Evolutionary conservation across 2,797 vertebrate species (phyloP).

Genomic region (Megalops cyprinoides): DNA sequence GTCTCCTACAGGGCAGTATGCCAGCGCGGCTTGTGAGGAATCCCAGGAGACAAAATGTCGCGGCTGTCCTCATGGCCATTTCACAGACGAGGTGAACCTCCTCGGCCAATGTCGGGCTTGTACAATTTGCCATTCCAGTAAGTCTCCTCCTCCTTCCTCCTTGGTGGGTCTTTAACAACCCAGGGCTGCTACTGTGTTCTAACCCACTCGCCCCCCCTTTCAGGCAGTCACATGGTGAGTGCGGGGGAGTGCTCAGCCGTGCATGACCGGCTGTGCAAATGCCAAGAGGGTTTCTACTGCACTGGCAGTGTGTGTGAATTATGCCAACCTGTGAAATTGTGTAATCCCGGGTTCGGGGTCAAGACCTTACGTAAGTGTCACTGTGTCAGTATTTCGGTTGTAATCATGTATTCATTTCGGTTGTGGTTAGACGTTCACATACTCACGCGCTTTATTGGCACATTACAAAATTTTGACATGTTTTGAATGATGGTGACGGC

Average conservation of each 20-base stretch:
- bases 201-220: background rate
- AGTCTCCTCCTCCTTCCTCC: constrained; percentile 15
- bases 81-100: background rate
- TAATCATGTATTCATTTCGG: too few relatives aligned
- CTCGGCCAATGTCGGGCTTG: constrained; percentile 5
- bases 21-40: background rate
- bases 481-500: too few relatives aligned
- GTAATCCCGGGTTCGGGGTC: constrained; percentile 53
- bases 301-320: fast-evolving
- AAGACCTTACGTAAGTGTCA: constrained; percentile 47
- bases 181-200: background rate
- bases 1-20: constrained; percentile 16
- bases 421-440: too few relatives aligned
- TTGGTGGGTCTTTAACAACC: background rate
- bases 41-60: background rate
- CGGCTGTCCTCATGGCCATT: background rate
- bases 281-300: constrained; percentile 57
- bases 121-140: constrained; percentile 22
- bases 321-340: constrained; percentile 21
- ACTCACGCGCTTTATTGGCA: too few relatives aligned
- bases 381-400: too few relatives aligned
- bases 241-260: constrained; percentile 22
- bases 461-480: too few relatives aligned
- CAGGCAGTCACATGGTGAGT: constrained; percentile 12
- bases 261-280: constrained; percentile 57